Evolutionary conservation across 2,888 invertebrate genomes (phyloP).

Genomic region (Neoaliturus tenellus): DNA sequence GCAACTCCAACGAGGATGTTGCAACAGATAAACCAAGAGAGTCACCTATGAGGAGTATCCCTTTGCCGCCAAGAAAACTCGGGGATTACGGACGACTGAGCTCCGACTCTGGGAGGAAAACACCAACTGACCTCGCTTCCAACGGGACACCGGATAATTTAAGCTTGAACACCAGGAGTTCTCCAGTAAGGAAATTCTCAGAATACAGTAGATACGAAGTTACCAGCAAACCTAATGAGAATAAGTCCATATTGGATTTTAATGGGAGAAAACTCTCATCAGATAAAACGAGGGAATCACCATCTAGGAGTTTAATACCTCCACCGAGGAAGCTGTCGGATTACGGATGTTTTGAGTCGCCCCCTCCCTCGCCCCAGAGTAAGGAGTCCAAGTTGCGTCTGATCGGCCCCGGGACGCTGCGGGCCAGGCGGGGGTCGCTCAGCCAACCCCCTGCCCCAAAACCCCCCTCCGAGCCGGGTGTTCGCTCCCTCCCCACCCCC

Average conservation of each 20-base stretch:
- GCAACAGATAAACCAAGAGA: slow-evolving; percentile 55
- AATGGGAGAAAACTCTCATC: slow-evolving; percentile 54
- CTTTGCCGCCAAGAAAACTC: slow-evolving; percentile 73
- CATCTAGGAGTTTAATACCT: slow-evolving; percentile 67
- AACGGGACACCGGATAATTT: slow-evolving; percentile 54
- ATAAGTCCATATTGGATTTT: slow-evolving; percentile 51
- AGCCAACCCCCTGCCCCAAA: slow-evolving; percentile 64
- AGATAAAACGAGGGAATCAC: slow-evolving; percentile 59
- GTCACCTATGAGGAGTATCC: slow-evolving; percentile 56
- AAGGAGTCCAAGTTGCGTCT: slow-evolving; percentile 67
- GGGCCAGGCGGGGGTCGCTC: slow-evolving; percentile 66
- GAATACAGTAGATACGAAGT: slow-evolving; percentile 51
- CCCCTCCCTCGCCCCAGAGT: slow-evolving; percentile 53
- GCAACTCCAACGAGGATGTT: slow-evolving; percentile 52
- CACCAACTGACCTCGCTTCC: slow-evolving; percentile 49
- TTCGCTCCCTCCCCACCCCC: slow-evolving; percentile 73
- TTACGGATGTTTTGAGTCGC: slow-evolving; percentile 72
- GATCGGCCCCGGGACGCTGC: slow-evolving; percentile 62
- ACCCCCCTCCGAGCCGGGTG: slow-evolving; percentile 62
- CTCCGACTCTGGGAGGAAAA: slow-evolving; percentile 58
- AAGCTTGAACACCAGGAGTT: slow-evolving; percentile 54
- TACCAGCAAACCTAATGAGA: slow-evolving; percentile 33
- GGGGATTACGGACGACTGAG: slow-evolving; percentile 78
- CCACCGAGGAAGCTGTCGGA: slow-evolving; percentile 76
- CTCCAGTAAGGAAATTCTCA: slow-evolving; percentile 55